Conservation (phyloP, 2,888 invertebrate genomes). For the Tipula confusa region DNA sequence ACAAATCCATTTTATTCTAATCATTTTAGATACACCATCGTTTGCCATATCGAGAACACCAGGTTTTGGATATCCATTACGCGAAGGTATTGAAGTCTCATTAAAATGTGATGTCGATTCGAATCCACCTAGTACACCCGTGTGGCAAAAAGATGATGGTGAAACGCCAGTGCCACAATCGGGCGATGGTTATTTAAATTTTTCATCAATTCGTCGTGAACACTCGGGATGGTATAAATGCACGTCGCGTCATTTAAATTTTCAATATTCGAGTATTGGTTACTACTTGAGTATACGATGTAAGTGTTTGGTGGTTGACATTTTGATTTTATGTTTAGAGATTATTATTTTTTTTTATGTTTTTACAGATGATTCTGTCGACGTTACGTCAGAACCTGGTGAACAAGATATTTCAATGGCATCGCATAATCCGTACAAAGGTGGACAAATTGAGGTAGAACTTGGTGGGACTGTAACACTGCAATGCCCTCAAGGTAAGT, state of each 20-base stretch:
- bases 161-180: constrained; percentile 61
- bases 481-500: constrained; percentile 72
- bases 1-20: neutral
- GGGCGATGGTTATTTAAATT: constrained; percentile 78
- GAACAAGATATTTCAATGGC: constrained; percentile 56
- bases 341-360: neutral
- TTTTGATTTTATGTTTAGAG: neutral
- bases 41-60: constrained; percentile 89
- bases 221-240: constrained; percentile 94
- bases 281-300: constrained; percentile 85
- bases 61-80: constrained; percentile 84
- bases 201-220: constrained; percentile 69
- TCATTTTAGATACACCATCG: constrained; percentile 75
- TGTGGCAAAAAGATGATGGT: constrained; percentile 70
- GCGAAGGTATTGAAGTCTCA: constrained; percentile 83
- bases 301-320: too few relatives aligned
- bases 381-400: constrained; percentile 58
- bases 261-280: constrained; percentile 83
- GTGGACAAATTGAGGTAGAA: constrained; percentile 73
- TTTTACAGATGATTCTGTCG: constrained; percentile 50
- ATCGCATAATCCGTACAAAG: constrained; percentile 50
- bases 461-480: constrained; percentile 82
- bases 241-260: constrained; percentile 75
- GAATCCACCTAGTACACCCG: constrained; percentile 79
- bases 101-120: constrained; percentile 91